Conservation (phyloP, 2,113 vertebrate species). For the Chaetodon auriga region DNA sequence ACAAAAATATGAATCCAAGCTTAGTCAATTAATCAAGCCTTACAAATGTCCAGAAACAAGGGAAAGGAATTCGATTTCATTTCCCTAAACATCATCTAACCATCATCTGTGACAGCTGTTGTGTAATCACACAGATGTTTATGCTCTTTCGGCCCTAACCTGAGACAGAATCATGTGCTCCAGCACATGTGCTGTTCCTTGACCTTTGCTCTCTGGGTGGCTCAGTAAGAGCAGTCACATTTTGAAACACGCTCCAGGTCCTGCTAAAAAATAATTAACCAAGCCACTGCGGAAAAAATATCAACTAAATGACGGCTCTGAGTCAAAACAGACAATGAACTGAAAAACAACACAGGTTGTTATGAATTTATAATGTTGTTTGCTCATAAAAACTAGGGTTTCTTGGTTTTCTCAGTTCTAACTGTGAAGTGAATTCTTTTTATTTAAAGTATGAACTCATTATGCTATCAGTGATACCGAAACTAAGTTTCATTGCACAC, state of each 20-base stretch:
- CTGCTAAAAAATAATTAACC: conserved; percentile 80
- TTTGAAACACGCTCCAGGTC: conserved; percentile 62
- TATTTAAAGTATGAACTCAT: not conserved
- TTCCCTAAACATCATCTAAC: conserved; percentile 9
- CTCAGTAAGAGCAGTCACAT: conserved; percentile 68
- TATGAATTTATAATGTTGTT: conserved; percentile 14
- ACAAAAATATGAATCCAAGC: not conserved
- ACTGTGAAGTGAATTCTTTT: not conserved
- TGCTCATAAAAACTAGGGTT: not conserved
- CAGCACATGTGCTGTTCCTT: conserved; percentile 73
- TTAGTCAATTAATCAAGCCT: not conserved
- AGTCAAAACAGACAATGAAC: conserved; percentile 39
- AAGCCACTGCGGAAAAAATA: conserved; percentile 5
- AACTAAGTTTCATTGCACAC: not conserved
- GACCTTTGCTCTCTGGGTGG: conserved; percentile 80
- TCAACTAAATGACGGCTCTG: conserved; percentile 10
- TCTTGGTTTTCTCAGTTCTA: not conserved
- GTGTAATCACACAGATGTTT: conserved; percentile 56
- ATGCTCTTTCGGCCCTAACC: conserved; percentile 46
- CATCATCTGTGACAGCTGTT: conserved; percentile 42
- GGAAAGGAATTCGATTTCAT: conserved; percentile 9
- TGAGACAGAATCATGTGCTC: conserved; percentile 62
- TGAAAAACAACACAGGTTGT: conserved; percentile 27
- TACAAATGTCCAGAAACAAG: not conserved
- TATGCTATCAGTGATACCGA: not conserved